Evolutionary conservation across 2,797 vertebrate species (phyloP).

Genomic region (Hydrolagus colliei): DNA sequence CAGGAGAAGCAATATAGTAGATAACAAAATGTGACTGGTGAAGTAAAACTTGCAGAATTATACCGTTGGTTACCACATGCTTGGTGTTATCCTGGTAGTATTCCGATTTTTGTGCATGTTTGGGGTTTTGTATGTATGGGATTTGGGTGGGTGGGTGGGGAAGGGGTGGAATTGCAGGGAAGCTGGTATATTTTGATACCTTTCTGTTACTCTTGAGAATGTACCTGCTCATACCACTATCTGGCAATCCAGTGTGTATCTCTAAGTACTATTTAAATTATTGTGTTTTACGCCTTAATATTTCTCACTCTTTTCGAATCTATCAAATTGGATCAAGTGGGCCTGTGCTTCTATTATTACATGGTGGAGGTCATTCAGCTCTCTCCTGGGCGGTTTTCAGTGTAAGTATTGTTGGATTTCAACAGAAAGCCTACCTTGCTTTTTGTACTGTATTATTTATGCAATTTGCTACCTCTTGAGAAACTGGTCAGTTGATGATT

Average conservation of each 20-base stretch:
- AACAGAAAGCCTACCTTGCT: not conserved
- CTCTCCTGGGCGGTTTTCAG: conserved; percentile 98
- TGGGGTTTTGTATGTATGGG: too few species aligned
- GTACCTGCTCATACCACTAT: too few species aligned
- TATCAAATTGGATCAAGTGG: conserved; percentile 87
- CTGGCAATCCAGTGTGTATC: not conserved
- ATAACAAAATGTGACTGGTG: too few species aligned
- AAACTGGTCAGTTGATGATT: not conserved
- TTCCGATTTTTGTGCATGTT: too few species aligned
- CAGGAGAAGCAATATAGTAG: too few species aligned
- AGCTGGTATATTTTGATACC: too few species aligned
- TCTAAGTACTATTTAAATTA: not conserved
- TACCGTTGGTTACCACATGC: too few species aligned
- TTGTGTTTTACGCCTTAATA: conserved; percentile 63
- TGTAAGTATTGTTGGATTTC: conserved; percentile 56
- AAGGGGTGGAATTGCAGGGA: too few species aligned
- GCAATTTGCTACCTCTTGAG: not conserved
- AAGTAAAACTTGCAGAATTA: too few species aligned
- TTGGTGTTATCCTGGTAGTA: too few species aligned
- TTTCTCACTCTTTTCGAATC: conserved; percentile 86
- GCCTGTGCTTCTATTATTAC: conserved; percentile 82
- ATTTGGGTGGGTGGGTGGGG: too few species aligned
- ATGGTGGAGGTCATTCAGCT: conserved; percentile 93
- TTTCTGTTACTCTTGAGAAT: too few species aligned
- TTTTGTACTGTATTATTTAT: not conserved